Evolutionary conservation across 1,140 invertebrate species (phyloP), one percentile per base, ranked within the genome.

Genomic region (Hylyphantes graminicola): DNA sequence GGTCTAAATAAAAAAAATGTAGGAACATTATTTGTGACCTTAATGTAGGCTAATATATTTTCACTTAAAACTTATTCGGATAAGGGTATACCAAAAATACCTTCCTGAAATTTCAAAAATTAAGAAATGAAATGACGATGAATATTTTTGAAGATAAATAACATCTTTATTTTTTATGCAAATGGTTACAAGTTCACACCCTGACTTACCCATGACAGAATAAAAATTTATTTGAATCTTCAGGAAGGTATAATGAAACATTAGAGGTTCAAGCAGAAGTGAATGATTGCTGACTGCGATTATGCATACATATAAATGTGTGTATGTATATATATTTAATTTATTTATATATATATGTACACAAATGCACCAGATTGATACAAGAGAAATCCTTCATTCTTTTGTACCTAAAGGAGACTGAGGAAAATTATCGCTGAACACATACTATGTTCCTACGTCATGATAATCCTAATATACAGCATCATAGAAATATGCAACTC

Each of bases 81-180:
- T 83, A 72, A 83, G 55, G 68, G 80, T 74, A 63, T 19, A 64
- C 7, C 54, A 74, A 55, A 70, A 50, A 48, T 65, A 83, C 70
- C 80, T 75, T 63, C 80, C 70, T 83, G 72, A 83, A 83, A 83
- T 83, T 83, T 83, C 80, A 74, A 83, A 70, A 21, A 74, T 21
- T 83, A 83, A 70, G 75, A 70, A 13, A 83, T 59, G 54, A 82
- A 70, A 82, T 82, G 79, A 82, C 19, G n/a, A 83, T 83, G 80
- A 83, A 55, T 63, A 10, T 54, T 67, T 48, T 80, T 57, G 51
- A 12, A 74, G 80, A 75, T 83, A 83, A 83, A 83, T 83, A 73
- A 81, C 50, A 51, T 64, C 57, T 67, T 48, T 50, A 55, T 74
- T 70, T 35, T 78, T 48, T 13, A 63, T 19, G 35, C 19, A 48